Conservation (phyloP, 2,797 vertebrate species). For the Chloroceryle amazona region DNA sequence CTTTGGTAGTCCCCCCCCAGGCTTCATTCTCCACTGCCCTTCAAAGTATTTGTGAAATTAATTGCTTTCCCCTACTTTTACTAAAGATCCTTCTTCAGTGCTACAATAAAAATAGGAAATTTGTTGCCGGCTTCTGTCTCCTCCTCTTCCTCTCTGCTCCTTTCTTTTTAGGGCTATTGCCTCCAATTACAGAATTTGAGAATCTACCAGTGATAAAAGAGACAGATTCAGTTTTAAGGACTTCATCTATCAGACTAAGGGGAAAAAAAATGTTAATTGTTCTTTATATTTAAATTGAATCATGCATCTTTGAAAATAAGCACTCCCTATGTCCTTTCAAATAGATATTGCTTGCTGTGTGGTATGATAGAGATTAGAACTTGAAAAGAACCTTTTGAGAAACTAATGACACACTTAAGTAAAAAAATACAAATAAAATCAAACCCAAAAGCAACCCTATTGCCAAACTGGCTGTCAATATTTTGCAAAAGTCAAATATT, state of each 20-base stretch:
- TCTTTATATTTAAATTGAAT: not conserved
- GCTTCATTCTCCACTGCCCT: not conserved
- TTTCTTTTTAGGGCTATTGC: not conserved
- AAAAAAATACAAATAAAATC: not conserved
- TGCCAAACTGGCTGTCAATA: not conserved
- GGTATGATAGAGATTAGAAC: not conserved
- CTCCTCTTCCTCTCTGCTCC: not conserved
- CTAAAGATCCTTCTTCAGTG: not conserved
- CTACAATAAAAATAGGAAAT: not conserved
- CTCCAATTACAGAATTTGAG: not conserved
- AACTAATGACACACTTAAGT: not conserved
- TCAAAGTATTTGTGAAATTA: not conserved
- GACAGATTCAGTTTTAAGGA: not conserved
- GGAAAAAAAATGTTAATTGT: fast-evolving
- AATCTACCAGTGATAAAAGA: not conserved
- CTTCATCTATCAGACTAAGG: not conserved
- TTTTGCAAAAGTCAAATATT: not conserved
- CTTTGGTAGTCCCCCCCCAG: fast-evolving
- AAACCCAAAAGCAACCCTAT: not conserved
- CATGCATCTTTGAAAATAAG: not conserved
- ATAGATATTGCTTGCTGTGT: not conserved
- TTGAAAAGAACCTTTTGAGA: not conserved
- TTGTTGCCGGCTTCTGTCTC: not conserved
- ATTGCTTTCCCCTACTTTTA: not conserved
- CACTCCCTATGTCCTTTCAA: not conserved